Evolutionary conservation across 2,113 vertebrate species (phyloP).

Genomic region (Platysteira castanea): DNA sequence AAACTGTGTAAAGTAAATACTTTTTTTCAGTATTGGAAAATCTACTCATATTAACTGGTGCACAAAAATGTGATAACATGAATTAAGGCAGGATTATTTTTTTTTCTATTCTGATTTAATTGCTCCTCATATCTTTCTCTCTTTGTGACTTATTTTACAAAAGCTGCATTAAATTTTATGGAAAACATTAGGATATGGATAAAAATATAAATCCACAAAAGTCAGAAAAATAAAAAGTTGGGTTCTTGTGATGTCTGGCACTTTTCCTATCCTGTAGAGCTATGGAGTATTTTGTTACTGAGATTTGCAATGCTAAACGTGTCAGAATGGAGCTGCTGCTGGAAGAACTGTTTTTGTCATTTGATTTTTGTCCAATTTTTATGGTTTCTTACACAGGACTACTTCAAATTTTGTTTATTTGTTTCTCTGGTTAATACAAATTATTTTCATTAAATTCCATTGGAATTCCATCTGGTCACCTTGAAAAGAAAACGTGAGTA

Average conservation of each 20-base stretch:
- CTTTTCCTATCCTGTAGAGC: background rate
- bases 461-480: background rate
- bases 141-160: background rate
- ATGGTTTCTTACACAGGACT: background rate
- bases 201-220: background rate
- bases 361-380: background rate
- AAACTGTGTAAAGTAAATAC: background rate
- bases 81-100: background rate
- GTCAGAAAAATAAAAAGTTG: background rate
- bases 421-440: background rate
- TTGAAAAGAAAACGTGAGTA: background rate
- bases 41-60: background rate
- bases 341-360: background rate
- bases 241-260: background rate
- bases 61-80: background rate
- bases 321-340: background rate
- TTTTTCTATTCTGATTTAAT: background rate
- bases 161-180: background rate
- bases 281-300: background rate
- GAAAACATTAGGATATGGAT: background rate
- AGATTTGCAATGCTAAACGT: background rate
- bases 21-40: background rate
- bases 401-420: background rate
- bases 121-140: background rate
- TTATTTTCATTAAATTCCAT: background rate